A percentile compares a stretch with the other conserved stretches of the same genome.
phyloP scores from a whole-genome alignment of 2,888 invertebrate species.

The Epinotia brunnichana region DNA sequence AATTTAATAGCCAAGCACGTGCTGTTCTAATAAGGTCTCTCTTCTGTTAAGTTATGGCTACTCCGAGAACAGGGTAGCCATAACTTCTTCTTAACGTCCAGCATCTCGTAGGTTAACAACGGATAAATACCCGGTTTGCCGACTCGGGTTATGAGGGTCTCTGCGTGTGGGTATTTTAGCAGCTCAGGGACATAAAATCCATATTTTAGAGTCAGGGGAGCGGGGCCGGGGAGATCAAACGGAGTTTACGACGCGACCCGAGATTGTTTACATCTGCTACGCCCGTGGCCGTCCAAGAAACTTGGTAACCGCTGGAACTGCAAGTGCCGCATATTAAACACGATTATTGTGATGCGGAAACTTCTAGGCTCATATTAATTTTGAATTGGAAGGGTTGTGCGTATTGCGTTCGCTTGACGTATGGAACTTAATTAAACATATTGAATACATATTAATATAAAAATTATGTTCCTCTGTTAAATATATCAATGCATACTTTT shows the following conservation, averaged over 20 bases:
- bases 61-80: neutral
- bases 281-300: constrained; percentile 74
- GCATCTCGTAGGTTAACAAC: constrained; percentile 32
- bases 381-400: constrained; percentile 30
- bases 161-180: constrained; percentile 74
- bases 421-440: neutral
- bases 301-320: constrained; percentile 77
- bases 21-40: neutral
- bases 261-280: constrained; percentile 84
- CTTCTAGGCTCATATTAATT: constrained; percentile 41
- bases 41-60: too few species aligned
- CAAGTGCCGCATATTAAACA: constrained; percentile 63
- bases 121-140: constrained; percentile 47
- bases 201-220: constrained; percentile 75
- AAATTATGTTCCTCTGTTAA: too few species aligned
- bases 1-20: neutral
- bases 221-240: constrained; percentile 78
- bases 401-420: constrained; percentile 18
- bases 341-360: constrained; percentile 51
- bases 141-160: constrained; percentile 72
- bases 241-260: constrained; percentile 79
- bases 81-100: constrained; percentile 27
- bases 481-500: neutral
- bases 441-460: too few species aligned
- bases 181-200: constrained; percentile 79